phyloP scores from a whole-genome alignment of 2,888 invertebrate genomes.

The Rhamphomyia laevipes region DNA sequence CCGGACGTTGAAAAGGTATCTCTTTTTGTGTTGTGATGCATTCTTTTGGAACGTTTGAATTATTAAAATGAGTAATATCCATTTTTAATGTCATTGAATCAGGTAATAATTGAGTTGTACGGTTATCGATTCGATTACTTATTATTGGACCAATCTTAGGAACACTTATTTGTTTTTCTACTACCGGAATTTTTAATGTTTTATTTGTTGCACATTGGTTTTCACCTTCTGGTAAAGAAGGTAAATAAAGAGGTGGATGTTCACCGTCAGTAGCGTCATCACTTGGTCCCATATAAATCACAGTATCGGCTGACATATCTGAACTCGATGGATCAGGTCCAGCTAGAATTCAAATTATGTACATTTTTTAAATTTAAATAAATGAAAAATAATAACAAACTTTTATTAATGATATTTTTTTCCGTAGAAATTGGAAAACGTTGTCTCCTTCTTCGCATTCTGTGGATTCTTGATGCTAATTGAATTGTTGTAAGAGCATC shows the following conservation, averaged over 20 bases:
- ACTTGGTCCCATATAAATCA: conserved; percentile 79
- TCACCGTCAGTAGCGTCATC: conserved; percentile 91
- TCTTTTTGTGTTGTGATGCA: conserved; percentile 43
- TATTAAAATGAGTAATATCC: conserved; percentile 23
- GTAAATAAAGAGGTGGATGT: conserved; percentile 87
- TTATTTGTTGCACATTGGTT: conserved; percentile 73
- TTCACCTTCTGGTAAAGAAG: conserved; percentile 74
- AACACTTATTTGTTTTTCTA: conserved; percentile 41
- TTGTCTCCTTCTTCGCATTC: conserved; percentile 75
- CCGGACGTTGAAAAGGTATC: conserved; percentile 39
- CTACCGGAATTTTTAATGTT: conserved; percentile 62
- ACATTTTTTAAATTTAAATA: neutral
- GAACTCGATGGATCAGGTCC: conserved; percentile 94
- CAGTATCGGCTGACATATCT: conserved; percentile 94
- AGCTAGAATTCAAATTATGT: conserved; percentile 42
- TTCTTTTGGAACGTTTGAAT: conserved; percentile 22
- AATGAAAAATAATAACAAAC: conserved; percentile 2
- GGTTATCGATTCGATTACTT: conserved; percentile 29
- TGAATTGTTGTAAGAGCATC: conserved; percentile 93
- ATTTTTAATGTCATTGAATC: conserved; percentile 23
- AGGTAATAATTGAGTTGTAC: conserved; percentile 24
- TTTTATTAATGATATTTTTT: conserved; percentile 25
- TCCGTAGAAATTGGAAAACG: conserved; percentile 53
- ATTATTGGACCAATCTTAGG: conserved; percentile 20
- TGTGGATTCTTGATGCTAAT: conserved; percentile 87